Evolutionary conservation across 2,797 vertebrate species (phyloP).

Genomic region (Salmo trutta): DNA sequence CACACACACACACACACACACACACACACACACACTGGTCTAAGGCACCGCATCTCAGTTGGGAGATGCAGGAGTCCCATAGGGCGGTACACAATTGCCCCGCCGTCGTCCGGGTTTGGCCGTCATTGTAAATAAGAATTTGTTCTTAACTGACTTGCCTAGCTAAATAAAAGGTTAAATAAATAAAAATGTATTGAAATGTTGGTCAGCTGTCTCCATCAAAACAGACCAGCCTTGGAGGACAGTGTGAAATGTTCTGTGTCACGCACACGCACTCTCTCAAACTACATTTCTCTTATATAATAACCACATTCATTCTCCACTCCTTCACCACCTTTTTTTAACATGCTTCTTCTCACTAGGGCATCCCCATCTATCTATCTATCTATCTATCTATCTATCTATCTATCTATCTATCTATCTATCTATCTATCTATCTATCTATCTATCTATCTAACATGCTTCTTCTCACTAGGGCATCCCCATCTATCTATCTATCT

Average conservation of each 20-base stretch:
- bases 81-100: too few relatives aligned
- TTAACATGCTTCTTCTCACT: background rate
- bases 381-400: too few relatives aligned
- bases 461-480: too few relatives aligned
- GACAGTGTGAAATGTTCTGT: background rate
- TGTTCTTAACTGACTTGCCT: too few relatives aligned
- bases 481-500: too few relatives aligned
- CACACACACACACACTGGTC: constrained; percentile 17
- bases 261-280: constrained; percentile 13
- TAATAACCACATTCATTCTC: constrained; percentile 37
- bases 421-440: too few relatives aligned
- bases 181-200: constrained; percentile 12
- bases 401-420: too few relatives aligned
- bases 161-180: too few relatives aligned
- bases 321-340: background rate
- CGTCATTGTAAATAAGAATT: too few relatives aligned
- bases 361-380: background rate
- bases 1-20: constrained; percentile 35
- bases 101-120: constrained; percentile 22
- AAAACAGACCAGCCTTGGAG: background rate
- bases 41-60: constrained; percentile 30
- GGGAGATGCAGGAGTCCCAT: too few relatives aligned
- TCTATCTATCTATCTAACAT: too few relatives aligned
- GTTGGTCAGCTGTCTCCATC: constrained; percentile 28
- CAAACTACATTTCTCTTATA: constrained; percentile 39